These are phyloP conservation scores for Octomys mimax DNA, from an alignment of 2,797 vertebrate species.

Conservation along the genomic window DNA sequence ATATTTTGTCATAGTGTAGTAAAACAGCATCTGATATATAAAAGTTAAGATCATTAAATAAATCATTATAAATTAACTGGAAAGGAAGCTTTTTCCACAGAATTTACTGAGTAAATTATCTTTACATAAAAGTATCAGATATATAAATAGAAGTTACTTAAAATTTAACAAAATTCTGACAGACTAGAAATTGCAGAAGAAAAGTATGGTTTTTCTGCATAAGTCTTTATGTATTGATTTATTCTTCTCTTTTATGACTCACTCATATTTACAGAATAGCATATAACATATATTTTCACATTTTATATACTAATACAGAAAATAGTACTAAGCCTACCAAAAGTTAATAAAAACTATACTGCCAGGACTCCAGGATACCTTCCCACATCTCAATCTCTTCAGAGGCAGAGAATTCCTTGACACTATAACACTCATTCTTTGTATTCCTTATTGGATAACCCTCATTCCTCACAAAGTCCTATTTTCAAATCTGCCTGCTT, in stretches of 20 bases:
- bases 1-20: background rate
- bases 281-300: background rate
- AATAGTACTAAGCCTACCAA: background rate
- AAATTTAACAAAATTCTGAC: background rate
- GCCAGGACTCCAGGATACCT: background rate
- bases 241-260: background rate
- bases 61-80: constrained; percentile 26
- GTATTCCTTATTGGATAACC: background rate
- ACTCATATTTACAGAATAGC: background rate
- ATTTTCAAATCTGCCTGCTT: background rate
- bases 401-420: background rate
- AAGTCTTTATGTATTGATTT: background rate
- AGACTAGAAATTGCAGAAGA: background rate
- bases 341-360: background rate
- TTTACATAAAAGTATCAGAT: background rate
- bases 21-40: background rate
- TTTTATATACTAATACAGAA: background rate
- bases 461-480: background rate
- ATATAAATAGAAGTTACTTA: background rate
- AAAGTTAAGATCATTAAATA: background rate
- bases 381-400: background rate
- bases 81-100: background rate
- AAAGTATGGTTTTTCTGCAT: background rate
- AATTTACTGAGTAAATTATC: background rate
- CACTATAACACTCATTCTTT: background rate